Base-by-base conservation (phyloP, 1,140 invertebrate genomes). In the Aphidius ervi region DNA sequence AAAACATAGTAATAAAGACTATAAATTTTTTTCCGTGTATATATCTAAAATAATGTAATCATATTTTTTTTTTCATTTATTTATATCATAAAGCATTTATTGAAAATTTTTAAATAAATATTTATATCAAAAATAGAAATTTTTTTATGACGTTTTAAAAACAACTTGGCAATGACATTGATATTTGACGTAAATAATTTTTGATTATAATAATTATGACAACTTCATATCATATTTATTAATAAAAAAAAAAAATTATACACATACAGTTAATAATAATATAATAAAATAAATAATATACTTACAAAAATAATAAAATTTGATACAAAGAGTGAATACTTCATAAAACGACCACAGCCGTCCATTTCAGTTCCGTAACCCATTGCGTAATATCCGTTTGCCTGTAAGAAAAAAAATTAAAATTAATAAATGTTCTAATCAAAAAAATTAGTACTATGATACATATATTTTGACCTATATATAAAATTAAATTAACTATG, bases 251-350 rank as follows among this genome's bases (percentile, higher is more conserved):
- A 16, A 16, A 16, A 16, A 47, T 16, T 37, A 9, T 4, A 39
- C 20, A 10, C 9, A 8, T 5, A 50, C 5, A 50, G 9, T 9
- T 16, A 16, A 16, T 16, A 1, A 16, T 16, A 16, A 16, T 16
- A 16, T 16, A 16, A 0, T 0, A 16, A 16, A 16, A 16, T 16
- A 16, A 31, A 31, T 4, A 55, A 45, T 49, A 50, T 73, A 88
- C 90, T 92, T 84, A 95, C 92, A 74, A 93, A 92, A 73, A 93
- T 94, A 2, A 94, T 71, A 53, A 94, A 85, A 76, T 94, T 95
- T 58, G 89, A 85, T 60, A 88, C 82, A 72, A 94, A 93, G 48
- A 95, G 79, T 53, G 89, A 85, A 70, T 91, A 90, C 79, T 94
- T 95, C 77, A 95, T 89, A 67, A 86, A 89, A 58, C 87, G 83